Evolutionary conservation across 2,888 invertebrate genomes (phyloP), one percentile per base, ranked within the genome.

Genomic region (Ypsolopha sequella): DNA sequence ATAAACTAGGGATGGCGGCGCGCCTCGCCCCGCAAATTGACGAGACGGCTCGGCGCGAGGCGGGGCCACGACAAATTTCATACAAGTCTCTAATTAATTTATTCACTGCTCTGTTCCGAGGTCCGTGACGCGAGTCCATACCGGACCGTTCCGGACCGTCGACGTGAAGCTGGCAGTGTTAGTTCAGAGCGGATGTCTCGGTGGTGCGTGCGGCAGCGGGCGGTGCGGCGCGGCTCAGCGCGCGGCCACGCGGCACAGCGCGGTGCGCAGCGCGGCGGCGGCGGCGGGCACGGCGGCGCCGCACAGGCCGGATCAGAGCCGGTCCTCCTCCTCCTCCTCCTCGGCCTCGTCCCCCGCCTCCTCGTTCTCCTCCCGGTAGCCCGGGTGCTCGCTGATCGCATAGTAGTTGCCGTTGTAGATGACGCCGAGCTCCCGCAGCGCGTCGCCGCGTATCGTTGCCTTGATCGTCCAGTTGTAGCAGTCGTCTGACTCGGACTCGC

Each of bases 401-500:
- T 97, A 97, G 84, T 96, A 97, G 87, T 96, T 96, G 57, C 96
- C 96, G 84, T 96, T 96, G 87, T 97, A 97, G 73, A 97, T 95
- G 63, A 97, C 95, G 57, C 97, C 97, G 57, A 97, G 89, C 80
- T 97, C 96, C 53, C 96, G 90, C 66, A 97, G 86, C 64, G 95
- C 94, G 80, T 96, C 96, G 51, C 97, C 97, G 56, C 95, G 89
- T 73, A 97, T 96, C 64, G 96, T 95, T 66, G 97, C 97, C 84
- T 96, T 96, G 87, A 97, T 97, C 80, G 96, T 96, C 97, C 97
- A 97, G 84, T 96, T 96, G 89, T 95, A 95, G 76, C 95, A 95
- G 80, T 96, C 96, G 80, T 95, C 95, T 76, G 95, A 95, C 79
- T 96, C 96, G 63, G 93, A 94, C 78, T 97, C 96, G 54, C 97